phyloP scores from a whole-genome alignment of 2,888 invertebrate species.

The Oxyteleia sp. region DNA sequence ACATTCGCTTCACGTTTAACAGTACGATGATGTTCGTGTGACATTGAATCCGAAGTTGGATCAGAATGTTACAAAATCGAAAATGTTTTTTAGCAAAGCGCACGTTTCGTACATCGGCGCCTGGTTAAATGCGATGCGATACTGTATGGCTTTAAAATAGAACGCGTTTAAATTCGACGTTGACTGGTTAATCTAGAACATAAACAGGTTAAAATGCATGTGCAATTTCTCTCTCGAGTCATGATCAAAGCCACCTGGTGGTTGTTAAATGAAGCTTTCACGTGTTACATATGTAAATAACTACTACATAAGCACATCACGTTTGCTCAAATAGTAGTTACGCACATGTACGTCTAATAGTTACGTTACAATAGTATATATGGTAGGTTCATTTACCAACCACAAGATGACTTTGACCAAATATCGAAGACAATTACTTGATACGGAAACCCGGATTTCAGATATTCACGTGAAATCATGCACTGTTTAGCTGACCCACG shows the following conservation, averaged over 20 bases:
- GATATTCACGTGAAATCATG: conserved; percentile 17
- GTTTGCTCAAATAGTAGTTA: conserved; percentile 49
- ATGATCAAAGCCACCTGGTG: conserved; percentile 48
- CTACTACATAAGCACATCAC: conserved; percentile 44
- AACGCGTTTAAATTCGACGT: conserved; percentile 11
- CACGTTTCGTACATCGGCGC: no score
- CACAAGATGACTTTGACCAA: conserved; percentile 44
- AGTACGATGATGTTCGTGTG: no score
- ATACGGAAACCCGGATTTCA: conserved; percentile 17
- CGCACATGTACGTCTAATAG: conserved; percentile 24
- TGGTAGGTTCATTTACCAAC: conserved; percentile 39
- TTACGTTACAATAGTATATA: conserved; percentile 31
- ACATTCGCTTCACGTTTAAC: background rate
- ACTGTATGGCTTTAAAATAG: background rate
- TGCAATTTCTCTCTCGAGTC: conserved; percentile 43
- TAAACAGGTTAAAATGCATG: conserved; percentile 46
- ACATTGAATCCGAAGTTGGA: no score
- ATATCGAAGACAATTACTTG: conserved; percentile 46
- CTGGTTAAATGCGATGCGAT: background rate
- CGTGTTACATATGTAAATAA: conserved; percentile 49
- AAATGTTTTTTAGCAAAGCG: no score
- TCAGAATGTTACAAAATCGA: no score
- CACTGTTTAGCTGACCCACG: background rate
- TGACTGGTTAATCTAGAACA: conserved; percentile 30
- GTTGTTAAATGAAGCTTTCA: conserved; percentile 53